phyloP scores from a whole-genome alignment of 2,113 vertebrate species.

The Bungarus multicinctus region DNA sequence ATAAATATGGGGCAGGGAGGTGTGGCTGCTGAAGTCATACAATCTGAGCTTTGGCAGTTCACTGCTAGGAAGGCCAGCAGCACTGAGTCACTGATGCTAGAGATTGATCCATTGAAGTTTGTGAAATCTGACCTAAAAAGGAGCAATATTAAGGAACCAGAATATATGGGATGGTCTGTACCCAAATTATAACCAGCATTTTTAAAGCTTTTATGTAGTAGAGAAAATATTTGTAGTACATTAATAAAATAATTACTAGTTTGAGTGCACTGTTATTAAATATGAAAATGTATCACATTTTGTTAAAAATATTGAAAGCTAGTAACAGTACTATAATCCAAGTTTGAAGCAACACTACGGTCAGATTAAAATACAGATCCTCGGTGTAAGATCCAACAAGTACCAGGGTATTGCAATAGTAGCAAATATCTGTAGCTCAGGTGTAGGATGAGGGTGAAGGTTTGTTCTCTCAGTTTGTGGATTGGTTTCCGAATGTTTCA shows the following conservation, averaged over 20 bases:
- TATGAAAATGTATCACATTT: background rate
- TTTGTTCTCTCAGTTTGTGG: too few relatives aligned
- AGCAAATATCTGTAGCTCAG: too few relatives aligned
- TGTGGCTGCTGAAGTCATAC: background rate
- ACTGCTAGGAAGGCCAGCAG: background rate
- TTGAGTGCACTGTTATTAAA: background rate
- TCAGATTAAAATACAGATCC: background rate
- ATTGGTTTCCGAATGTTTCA: too few relatives aligned
- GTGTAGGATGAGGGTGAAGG: too few relatives aligned
- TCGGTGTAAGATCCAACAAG: background rate
- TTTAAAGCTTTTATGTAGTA: background rate
- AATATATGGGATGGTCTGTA: background rate
- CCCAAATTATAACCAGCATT: background rate
- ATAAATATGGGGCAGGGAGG: background rate
- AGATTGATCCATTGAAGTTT: background rate
- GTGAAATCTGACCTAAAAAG: background rate
- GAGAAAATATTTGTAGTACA: background rate
- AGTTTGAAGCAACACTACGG: background rate
- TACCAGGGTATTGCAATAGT: background rate
- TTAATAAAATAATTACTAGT: background rate
- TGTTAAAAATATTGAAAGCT: background rate
- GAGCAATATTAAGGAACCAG: background rate
- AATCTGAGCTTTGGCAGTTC: background rate
- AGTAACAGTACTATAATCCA: background rate
- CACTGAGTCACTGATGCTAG: background rate